Evolutionary conservation across 2,888 invertebrate genomes (phyloP).

Genomic region (Hetaerina titia): DNA sequence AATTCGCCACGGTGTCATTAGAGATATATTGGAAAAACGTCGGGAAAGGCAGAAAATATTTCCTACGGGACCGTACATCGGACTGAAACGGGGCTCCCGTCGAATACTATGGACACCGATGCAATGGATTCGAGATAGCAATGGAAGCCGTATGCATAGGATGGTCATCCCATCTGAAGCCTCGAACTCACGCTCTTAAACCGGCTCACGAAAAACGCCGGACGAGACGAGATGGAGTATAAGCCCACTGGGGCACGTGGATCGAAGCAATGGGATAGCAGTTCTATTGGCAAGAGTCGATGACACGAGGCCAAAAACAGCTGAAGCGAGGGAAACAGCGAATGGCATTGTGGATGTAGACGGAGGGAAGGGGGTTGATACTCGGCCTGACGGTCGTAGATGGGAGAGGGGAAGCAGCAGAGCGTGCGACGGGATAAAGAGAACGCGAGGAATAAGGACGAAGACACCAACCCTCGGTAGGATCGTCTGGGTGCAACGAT

Average conservation of each 20-base stretch:
- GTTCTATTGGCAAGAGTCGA: not conserved
- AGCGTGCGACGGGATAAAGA: not conserved
- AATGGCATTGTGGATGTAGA: not conserved
- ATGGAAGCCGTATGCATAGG: not conserved
- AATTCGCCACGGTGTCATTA: not conserved
- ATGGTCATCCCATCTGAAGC: not conserved
- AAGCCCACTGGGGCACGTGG: not conserved
- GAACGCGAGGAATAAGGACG: not conserved
- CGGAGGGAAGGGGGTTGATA: not conserved
- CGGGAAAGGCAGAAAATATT: no score
- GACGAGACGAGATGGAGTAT: not conserved
- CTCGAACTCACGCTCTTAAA: not conserved
- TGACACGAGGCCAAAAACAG: slow-evolving; percentile 1
- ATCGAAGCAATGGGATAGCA: slow-evolving; percentile 8
- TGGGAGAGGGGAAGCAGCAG: not conserved
- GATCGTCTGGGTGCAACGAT: not conserved
- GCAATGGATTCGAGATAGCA: not conserved
- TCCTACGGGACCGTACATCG: no score
- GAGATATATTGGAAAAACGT: not conserved
- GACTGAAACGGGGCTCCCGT: no score
- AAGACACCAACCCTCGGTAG: not conserved
- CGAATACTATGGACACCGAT: not conserved
- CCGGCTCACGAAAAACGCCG: not conserved
- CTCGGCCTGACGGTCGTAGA: not conserved
- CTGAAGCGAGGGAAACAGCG: not conserved